Conservation (phyloP, 2,797 vertebrate species). For the Smutsia gigantea region DNA sequence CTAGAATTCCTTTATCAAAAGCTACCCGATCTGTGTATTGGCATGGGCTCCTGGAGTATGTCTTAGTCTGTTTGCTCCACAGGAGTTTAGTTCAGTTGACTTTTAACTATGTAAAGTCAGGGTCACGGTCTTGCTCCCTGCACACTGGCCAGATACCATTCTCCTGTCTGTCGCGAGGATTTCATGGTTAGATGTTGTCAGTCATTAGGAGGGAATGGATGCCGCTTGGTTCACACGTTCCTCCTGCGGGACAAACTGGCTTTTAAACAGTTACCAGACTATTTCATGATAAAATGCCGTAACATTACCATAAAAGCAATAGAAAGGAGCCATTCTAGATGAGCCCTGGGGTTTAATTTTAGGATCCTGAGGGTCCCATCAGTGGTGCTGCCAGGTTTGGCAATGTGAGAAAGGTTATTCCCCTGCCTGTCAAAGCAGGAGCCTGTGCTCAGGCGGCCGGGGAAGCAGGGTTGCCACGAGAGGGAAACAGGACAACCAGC, state of each 20-base stretch:
- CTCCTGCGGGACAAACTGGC: neutral
- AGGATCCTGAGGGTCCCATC: neutral
- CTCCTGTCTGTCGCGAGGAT: neutral
- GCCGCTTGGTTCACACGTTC: neutral
- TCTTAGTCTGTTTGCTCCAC: neutral
- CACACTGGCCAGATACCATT: neutral
- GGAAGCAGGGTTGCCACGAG: neutral
- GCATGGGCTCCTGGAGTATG: neutral
- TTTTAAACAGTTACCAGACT: neutral
- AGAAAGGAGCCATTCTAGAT: neutral
- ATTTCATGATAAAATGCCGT: neutral
- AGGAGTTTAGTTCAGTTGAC: neutral
- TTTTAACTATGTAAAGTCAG: neutral
- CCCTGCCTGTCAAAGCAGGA: neutral
- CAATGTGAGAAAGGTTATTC: neutral
- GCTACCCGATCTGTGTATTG: neutral
- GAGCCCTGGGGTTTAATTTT: neutral
- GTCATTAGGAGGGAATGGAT: neutral
- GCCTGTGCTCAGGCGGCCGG: accelerated
- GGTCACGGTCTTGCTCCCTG: too few species aligned
- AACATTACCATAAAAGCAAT: neutral
- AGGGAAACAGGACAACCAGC: neutral
- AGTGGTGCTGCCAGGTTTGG: neutral
- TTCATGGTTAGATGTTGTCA: neutral
- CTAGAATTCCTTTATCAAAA: neutral